Conservation (phyloP, 2,113 vertebrate genomes). For the Cairina moschata region DNA sequence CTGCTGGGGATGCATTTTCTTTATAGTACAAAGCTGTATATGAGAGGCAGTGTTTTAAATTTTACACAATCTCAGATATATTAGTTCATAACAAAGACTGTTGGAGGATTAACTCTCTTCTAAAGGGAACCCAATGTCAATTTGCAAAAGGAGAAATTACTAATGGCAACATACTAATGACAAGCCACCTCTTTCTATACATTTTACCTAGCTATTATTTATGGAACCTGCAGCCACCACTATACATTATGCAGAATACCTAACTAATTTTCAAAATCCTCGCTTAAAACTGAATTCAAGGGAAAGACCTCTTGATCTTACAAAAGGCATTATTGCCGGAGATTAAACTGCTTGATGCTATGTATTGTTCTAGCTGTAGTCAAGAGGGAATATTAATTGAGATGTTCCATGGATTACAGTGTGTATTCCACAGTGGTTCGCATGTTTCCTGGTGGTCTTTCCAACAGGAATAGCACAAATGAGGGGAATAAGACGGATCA, state of each 20-base stretch:
- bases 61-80: background rate
- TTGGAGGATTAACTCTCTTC: constrained; percentile 25
- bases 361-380: constrained; percentile 88
- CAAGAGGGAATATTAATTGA: constrained; percentile 90
- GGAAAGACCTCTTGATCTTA: constrained; percentile 77
- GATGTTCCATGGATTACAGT: constrained; percentile 88
- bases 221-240: constrained; percentile 51
- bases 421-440: constrained; percentile 84
- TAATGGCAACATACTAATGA: constrained; percentile 6
- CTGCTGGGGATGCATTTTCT: background rate
- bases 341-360: constrained; percentile 94
- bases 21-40: constrained; percentile 34
- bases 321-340: constrained; percentile 87
- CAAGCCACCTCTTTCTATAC: background rate
- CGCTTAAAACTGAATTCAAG: constrained; percentile 77
- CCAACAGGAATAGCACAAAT: constrained; percentile 86
- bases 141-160: constrained; percentile 36
- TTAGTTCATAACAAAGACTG: background rate
- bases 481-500: constrained; percentile 84
- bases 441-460: constrained; percentile 95
- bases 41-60: constrained; percentile 51
- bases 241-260: constrained; percentile 62
- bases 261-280: constrained; percentile 81
- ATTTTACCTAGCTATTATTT: constrained; percentile 61
- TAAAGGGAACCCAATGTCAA: background rate